phyloP scores from a whole-genome alignment of 2,888 invertebrate species.

The Cheilosia variabilis region DNA sequence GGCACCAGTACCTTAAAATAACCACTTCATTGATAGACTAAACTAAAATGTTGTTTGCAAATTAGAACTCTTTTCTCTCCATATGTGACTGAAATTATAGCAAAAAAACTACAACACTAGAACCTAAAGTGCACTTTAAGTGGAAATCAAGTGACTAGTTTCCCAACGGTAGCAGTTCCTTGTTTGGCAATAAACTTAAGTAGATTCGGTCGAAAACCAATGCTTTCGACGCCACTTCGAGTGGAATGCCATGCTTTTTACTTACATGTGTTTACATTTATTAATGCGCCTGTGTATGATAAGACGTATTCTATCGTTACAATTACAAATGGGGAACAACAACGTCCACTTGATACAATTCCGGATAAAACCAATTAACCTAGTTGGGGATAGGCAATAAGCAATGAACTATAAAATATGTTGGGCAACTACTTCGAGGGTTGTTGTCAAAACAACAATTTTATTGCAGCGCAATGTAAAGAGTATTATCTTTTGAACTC shows the following conservation, averaged over 20 bases:
- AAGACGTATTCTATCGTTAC: too few species aligned
- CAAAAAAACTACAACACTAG: neutral
- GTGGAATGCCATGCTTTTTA: too few species aligned
- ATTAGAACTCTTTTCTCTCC: neutral
- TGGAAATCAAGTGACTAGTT: neutral
- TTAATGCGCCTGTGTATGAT: too few species aligned
- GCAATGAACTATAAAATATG: slow-evolving; percentile 1
- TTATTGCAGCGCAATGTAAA: neutral
- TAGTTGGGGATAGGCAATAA: neutral
- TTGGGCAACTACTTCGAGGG: neutral
- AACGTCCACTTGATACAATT: neutral
- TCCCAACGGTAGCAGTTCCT: neutral
- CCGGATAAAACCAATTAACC: neutral
- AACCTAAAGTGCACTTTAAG: neutral
- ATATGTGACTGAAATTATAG: neutral
- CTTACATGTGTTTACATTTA: too few species aligned
- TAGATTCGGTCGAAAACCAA: neutral
- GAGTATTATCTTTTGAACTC: slow-evolving; percentile 7
- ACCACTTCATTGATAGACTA: too few species aligned
- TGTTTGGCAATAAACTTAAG: neutral
- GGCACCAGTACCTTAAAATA: too few species aligned
- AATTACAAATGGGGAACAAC: neutral
- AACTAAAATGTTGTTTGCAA: too few species aligned
- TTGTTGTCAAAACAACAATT: neutral
- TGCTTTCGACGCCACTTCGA: too few species aligned